Evolutionary conservation across 1,140 invertebrate species (phyloP), one percentile per base, ranked within the genome.

Genomic region (Cotesia chilonis): DNA sequence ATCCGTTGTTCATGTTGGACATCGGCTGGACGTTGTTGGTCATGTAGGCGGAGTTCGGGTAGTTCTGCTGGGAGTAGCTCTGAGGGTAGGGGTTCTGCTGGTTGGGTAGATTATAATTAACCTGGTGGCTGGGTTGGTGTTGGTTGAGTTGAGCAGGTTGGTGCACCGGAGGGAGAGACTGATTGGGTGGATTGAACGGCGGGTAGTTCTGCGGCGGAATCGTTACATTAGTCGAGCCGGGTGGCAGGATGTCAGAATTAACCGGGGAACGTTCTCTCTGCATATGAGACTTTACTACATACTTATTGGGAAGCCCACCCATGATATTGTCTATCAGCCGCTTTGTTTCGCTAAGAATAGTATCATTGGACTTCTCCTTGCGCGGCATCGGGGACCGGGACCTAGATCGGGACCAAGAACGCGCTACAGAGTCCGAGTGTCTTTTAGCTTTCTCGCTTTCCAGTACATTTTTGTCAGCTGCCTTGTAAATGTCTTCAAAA

Each of bases 401-500:
- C 73, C 75, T 73, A 88, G 92, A 73, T 51, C 73, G 73, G 0
- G 83, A 84, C n/a, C 80, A 73, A 4, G 84, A 85, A 4, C 76
- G 74, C 86, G 92, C 76, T 64, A 80, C 75, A 0, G 82, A 81
- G 4, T 68, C 70, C 0, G 77, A 77, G 0, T 76, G 77, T 66
- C 76, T 74, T 59, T 84, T 85, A 64, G 82, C 83, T 72, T 82
- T 87, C 61, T 88, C 87, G 63, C 84, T 89, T 61, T 90, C 89
- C 55, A 80, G 88, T 0, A 91, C 87, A 76, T 91, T 91, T 75
- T 90, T 90, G 20, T 87, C 86, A 0, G 89, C 90, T 2, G 90
- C 89, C 80, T 91, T 90, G 64, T 91, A 90, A 60, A 92, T 88
- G 77, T 92, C 92, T 70, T 92, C 91, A 73, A 89, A 92, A 6